Evolutionary conservation across 2,113 vertebrate genomes (phyloP).

Genomic region (Strix uralensis): DNA sequence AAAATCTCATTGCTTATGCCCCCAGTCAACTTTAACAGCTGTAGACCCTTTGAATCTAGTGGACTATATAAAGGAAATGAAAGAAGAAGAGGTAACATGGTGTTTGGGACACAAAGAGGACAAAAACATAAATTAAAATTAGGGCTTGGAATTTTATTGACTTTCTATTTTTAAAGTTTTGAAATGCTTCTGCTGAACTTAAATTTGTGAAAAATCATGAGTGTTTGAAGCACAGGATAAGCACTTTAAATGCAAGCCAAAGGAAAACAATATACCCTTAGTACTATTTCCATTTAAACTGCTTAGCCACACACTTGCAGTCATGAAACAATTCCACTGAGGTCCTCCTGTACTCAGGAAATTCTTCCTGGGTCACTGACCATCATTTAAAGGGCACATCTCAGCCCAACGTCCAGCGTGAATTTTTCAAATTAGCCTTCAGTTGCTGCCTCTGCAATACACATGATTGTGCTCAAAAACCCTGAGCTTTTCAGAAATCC

Average conservation of each 20-base stretch:
- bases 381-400: constrained; percentile 63
- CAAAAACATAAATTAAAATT: not conserved
- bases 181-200: not conserved
- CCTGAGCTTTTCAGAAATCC: constrained; percentile 39
- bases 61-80: not conserved
- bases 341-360: constrained; percentile 51
- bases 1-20: not conserved
- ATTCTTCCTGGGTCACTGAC: constrained; percentile 67
- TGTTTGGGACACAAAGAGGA: not conserved
- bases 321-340: constrained; percentile 43
- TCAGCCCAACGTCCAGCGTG: constrained; percentile 31
- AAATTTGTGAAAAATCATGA: not conserved
- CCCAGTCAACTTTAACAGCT: not conserved
- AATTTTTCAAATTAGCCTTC: constrained; percentile 65
- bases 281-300: constrained; percentile 52
- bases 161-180: not conserved
- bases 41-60: not conserved
- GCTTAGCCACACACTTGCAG: constrained; percentile 59
- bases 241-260: constrained; percentile 9
- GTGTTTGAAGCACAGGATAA: not conserved
- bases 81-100: not conserved
- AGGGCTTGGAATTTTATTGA: not conserved
- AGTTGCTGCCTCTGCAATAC: constrained; percentile 50
- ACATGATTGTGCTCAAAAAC: constrained; percentile 1
- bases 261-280: constrained; percentile 8